A percentile compares a stretch with the other conserved stretches of the same genome.
phyloP scores from a whole-genome alignment of 1,140 invertebrate genomes.

The Caenorhabditis inopinata region DNA sequence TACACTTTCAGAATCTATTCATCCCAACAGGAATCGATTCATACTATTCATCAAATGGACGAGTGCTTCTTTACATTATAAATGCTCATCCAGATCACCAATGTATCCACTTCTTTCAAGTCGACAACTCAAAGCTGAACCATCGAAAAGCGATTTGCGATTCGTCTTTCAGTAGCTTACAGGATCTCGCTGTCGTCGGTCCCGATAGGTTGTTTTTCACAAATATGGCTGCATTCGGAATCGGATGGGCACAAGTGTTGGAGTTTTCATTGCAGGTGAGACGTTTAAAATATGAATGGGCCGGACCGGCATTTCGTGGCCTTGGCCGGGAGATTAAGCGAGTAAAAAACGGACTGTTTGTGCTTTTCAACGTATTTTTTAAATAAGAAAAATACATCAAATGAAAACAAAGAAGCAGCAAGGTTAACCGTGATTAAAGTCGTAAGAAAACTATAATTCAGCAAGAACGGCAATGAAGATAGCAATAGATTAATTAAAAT shows the following conservation, averaged over 20 bases:
- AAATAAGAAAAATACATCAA: neutral
- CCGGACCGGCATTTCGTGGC: too few relatives aligned
- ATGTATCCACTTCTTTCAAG: slow-evolving; percentile 25
- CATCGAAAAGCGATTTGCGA: slow-evolving; percentile 31
- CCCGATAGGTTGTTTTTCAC: slow-evolving; percentile 27
- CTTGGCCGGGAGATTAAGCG: too few relatives aligned
- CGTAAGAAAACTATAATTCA: too few relatives aligned
- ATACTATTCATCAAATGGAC: neutral
- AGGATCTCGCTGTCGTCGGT: slow-evolving; percentile 7
- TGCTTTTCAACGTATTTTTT: too few relatives aligned
- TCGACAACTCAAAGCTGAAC: neutral
- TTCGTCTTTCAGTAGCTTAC: neutral
- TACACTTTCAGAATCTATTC: neutral
- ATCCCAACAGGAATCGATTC: slow-evolving; percentile 23
- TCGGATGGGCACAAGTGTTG: slow-evolving; percentile 7
- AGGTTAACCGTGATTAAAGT: too few relatives aligned
- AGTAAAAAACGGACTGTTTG: too few relatives aligned
- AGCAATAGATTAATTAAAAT: too few relatives aligned
- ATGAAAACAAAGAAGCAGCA: neutral
- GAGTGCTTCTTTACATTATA: neutral
- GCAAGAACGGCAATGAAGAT: too few relatives aligned
- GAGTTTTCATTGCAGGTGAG: slow-evolving; percentile 33
- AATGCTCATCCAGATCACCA: slow-evolving; percentile 16
- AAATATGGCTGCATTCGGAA: slow-evolving; percentile 26
- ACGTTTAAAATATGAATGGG: neutral